phyloP scores from a whole-genome alignment of 2,113 vertebrate species.

The Eretmochelys imbricata region DNA sequence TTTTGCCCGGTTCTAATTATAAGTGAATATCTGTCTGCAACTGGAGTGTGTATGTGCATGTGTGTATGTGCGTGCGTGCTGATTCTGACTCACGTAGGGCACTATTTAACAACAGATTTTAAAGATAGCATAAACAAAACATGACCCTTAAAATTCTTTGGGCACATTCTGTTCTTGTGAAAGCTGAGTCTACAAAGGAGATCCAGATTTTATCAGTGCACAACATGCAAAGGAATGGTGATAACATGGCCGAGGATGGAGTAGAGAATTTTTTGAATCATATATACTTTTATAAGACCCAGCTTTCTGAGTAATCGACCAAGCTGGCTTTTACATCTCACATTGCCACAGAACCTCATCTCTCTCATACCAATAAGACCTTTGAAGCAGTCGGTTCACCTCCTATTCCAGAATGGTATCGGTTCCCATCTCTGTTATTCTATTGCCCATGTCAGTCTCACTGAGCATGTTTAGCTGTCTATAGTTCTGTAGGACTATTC shows the following conservation, averaged over 20 bases:
- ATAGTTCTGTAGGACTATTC: not conserved
- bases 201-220: not conserved
- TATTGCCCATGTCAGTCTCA: not conserved
- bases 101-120: not conserved
- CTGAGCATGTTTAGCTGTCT: not conserved
- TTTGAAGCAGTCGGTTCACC: not conserved
- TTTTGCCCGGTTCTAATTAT: not conserved
- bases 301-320: not conserved
- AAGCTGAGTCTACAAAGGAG: accelerated
- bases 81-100: not conserved
- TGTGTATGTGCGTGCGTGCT: not conserved
- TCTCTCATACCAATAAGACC: not conserved
- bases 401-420: not conserved
- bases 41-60: accelerated
- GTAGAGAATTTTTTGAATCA: not conserved
- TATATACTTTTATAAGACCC: not conserved
- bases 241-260: not conserved
- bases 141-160: not conserved
- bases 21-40: not conserved
- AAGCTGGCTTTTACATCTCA: not conserved
- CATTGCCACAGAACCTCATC: not conserved
- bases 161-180: not conserved
- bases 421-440: not conserved
- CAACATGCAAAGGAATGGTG: not conserved
- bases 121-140: not conserved